Base-by-base conservation (phyloP, 2,888 invertebrate genomes). In the Lepidochrysops patricia region DNA sequence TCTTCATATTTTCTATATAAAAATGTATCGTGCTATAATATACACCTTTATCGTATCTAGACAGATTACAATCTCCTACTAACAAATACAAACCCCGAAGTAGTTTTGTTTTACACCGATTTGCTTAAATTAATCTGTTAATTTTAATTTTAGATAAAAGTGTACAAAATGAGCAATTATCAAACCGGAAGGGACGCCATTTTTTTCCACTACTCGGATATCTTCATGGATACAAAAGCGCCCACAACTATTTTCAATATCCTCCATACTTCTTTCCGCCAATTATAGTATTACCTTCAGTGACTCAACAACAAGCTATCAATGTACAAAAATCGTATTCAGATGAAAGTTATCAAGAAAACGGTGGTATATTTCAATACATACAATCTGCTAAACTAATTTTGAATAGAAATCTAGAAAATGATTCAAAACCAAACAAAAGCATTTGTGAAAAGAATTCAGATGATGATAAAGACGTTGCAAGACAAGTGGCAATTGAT, bases 231-330 rank as follows among this genome's bases (percentile, higher is more conserved):
- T 72, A 71, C 35, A 72, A 72, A 70, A 61, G 68, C n/a, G 73
- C 69, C 26, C 72, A 72, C 61, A 69, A 70, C 59, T 69, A 67
- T 25, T 63, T 70, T 35, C 68, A 70, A 54, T 58, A 68, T 23
- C 72, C 70, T 12, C 68, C 72, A 13, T 66, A 71, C 12, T 52
- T 72, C 5, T 63, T 72, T 19, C 69, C 72, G 9, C 72, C 75
- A 12, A 60, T 79, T 12, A 65, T 78, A 54, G 63, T 79, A 29
- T 7, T 79, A 6, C 76, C 77, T 15, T 62, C 72, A 27, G 52
- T 72, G n/a, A 72, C 71, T 54, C 73, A 75, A 60, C 71, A 71
- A 50, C 75, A 76, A 66, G 72, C 64, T 64, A 68, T 74, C 9
- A 75, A 66, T 56, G 64, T 74, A 57, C 68, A 72, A 56, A 67